These are phyloP conservation scores for Platerodrilus igneus DNA, from an alignment of 2,888 invertebrate species.

Conservation along the genomic window DNA sequence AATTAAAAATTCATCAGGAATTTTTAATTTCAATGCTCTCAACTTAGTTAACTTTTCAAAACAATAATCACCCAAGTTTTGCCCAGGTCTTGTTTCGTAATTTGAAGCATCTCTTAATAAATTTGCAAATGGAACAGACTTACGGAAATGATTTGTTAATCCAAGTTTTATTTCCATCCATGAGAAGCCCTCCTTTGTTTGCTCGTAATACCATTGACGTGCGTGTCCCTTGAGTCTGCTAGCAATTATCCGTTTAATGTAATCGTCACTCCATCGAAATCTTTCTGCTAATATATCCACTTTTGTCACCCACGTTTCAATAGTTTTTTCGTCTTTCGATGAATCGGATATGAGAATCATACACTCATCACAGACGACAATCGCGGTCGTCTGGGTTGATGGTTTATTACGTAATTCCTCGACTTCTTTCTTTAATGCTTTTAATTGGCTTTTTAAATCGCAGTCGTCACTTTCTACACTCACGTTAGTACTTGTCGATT, in stretches of 20 bases:
- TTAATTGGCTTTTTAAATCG: too few species aligned
- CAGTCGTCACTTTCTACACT: too few species aligned
- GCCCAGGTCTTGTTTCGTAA: conserved; percentile 20
- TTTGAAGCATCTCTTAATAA: conserved; percentile 24
- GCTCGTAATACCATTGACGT: conserved; percentile 20
- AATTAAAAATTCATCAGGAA: conserved; percentile 23
- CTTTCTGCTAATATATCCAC: conserved; percentile 14
- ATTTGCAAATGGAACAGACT: conserved; percentile 20
- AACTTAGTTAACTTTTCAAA: conserved; percentile 25
- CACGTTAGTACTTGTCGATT: too few species aligned
- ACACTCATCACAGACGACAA: conserved; percentile 2
- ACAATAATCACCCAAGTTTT: conserved; percentile 24
- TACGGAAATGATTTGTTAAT: conserved; percentile 20
- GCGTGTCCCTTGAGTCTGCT: conserved; percentile 16
- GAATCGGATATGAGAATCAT: conserved; percentile 9
- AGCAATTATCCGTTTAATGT: conserved; percentile 12
- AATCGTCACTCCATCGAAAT: conserved; percentile 21
- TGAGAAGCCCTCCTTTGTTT: conserved; percentile 3
- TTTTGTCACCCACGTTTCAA: conserved; percentile 14
- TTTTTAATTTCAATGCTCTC: conserved; percentile 14
- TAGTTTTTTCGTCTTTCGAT: neutral
- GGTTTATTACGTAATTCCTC: too few species aligned
- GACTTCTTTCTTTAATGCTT: neutral
- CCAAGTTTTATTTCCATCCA: conserved; percentile 17
- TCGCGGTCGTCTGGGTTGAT: neutral